A percentile compares a stretch with the other conserved stretches of the same genome.
Conservation (phyloP, 2,113 vertebrate genomes). For the Melanerpes formicivorus region DNA sequence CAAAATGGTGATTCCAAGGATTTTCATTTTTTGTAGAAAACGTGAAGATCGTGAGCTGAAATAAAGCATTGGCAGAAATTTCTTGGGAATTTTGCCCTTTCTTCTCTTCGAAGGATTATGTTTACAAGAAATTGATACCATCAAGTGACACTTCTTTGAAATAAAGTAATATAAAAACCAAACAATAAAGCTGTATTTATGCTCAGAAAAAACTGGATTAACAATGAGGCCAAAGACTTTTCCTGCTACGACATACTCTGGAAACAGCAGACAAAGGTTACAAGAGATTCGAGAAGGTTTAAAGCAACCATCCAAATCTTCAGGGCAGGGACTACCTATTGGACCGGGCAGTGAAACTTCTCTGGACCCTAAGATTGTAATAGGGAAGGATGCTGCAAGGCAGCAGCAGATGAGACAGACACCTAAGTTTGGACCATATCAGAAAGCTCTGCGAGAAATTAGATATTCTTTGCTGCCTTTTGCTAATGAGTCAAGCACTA, state of each 20-base stretch:
- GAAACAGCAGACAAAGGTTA: constrained; percentile 94
- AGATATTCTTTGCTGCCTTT: constrained; percentile 96
- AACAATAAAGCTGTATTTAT: constrained; percentile 77
- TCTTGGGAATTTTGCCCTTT: constrained; percentile 26
- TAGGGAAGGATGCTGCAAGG: constrained; percentile 86
- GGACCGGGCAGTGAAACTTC: constrained; percentile 78
- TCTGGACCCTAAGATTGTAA: constrained; percentile 83
- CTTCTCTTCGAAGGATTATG: constrained; percentile 64
- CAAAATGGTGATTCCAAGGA: constrained; percentile 64
- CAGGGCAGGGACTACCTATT: constrained; percentile 83
- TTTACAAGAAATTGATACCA: constrained; percentile 71
- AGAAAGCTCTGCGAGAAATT: constrained; percentile 95
- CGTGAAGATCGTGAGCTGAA: constrained; percentile 66
- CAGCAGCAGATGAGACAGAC: constrained; percentile 91
- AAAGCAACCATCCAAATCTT: constrained; percentile 93
- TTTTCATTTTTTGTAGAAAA: constrained; percentile 62
- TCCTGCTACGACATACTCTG: constrained; percentile 93
- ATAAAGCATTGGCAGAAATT: constrained; percentile 52
- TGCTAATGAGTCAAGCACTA: constrained; percentile 87
- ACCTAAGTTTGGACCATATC: constrained; percentile 95
- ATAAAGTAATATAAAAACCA: constrained; percentile 8
- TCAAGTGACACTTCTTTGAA: constrained; percentile 15
- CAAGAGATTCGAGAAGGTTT: constrained; percentile 98
- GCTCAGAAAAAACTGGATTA: constrained; percentile 78
- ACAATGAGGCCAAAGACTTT: constrained; percentile 99